Base-by-base conservation (phyloP, 2,797 vertebrate genomes). In the Acestrorhynchus altus region DNA sequence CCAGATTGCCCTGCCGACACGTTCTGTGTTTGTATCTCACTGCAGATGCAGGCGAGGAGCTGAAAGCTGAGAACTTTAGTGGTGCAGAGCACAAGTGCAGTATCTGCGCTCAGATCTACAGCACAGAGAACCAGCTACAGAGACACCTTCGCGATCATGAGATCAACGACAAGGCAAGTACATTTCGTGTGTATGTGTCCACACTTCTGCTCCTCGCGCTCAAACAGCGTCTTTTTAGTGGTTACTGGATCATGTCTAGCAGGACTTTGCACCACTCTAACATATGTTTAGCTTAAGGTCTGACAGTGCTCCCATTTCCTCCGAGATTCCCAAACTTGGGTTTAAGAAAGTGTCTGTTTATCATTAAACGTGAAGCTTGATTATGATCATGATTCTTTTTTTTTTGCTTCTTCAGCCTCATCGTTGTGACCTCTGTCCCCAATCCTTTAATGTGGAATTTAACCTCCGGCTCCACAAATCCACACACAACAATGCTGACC, bases 371-470 rank as follows among this genome's bases (percentile, higher is more conserved):
- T n/a, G 31, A 35, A 2, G 31, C 6, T 35, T 35, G 31, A 35
- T 35, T 35, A 35, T 35, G 31, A 35, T 35, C 2, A 2, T 35
- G 31, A 35, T 35, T 2, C 44, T 35, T 12, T 28, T 2, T 57
- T 2, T 86, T 56, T 61, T 20, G 66, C 22, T 31, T 10, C 28
- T 86, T 79, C 89, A 99, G 98, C 98, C 97, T 89, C 94, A 98
- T 85, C 96, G 97, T 15, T 99, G 98, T 88, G 96, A 98, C 87
- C 95, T 96, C 83, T 99, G 98, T 81, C 84, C 98, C 0, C 94
- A 97, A 91, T 98, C 98, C 0, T 99, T 98, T 87, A 99, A 99
- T 42, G 93, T 99, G 91, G 98, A 98, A 79, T 97, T 97, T 91
- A 99, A 99, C 91, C 93, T 99, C 91, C 96, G 89, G 0, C 95